Evolutionary conservation across 2,888 invertebrate species (phyloP).

Genomic region (Rhamphomyia laevipes): DNA sequence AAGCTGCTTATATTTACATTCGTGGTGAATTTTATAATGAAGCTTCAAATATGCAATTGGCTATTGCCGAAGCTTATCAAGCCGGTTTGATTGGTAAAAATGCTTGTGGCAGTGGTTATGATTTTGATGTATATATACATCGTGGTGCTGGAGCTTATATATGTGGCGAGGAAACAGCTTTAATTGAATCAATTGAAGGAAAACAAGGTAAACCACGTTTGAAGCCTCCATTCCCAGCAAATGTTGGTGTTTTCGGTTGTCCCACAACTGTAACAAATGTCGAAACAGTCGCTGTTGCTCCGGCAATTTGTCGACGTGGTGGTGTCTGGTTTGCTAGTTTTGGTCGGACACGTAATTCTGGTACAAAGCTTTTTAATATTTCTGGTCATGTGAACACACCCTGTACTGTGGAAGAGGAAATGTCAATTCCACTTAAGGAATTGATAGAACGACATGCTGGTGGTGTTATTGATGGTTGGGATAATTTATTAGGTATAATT

Average conservation of each 20-base stretch:
- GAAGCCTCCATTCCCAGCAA: slow-evolving; percentile 98
- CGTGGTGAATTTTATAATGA: slow-evolving; percentile 99
- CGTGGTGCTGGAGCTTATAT: slow-evolving; percentile 97
- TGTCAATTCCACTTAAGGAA: slow-evolving; percentile 90
- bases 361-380: slow-evolving; percentile 92
- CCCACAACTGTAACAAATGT: slow-evolving; percentile 98
- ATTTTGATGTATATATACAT: slow-evolving; percentile 93
- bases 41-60: slow-evolving; percentile 91
- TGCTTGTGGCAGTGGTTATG: slow-evolving; percentile 85
- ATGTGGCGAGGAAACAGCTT: slow-evolving; percentile 96
- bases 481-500: slow-evolving; percentile 89
- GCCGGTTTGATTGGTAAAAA: slow-evolving; percentile 87
- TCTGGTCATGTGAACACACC: slow-evolving; percentile 95
- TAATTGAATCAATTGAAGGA: slow-evolving; percentile 96
- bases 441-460: slow-evolving; percentile 93
- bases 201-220: slow-evolving; percentile 93
- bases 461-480: slow-evolving; percentile 94
- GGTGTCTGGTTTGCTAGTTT: slow-evolving; percentile 93
- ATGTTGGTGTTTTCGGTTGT: slow-evolving; percentile 93
- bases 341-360: slow-evolving; percentile 88
- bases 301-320: slow-evolving; percentile 86
- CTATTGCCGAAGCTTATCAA: slow-evolving; percentile 90
- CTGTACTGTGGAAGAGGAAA: slow-evolving; percentile 96
- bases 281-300: slow-evolving; percentile 92
- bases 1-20: slow-evolving; percentile 95